A percentile compares a stretch with the other conserved stretches of the same genome.
Evolutionary conservation across 2,113 vertebrate genomes (phyloP).

Genomic region (Phocoena sinus): DNA sequence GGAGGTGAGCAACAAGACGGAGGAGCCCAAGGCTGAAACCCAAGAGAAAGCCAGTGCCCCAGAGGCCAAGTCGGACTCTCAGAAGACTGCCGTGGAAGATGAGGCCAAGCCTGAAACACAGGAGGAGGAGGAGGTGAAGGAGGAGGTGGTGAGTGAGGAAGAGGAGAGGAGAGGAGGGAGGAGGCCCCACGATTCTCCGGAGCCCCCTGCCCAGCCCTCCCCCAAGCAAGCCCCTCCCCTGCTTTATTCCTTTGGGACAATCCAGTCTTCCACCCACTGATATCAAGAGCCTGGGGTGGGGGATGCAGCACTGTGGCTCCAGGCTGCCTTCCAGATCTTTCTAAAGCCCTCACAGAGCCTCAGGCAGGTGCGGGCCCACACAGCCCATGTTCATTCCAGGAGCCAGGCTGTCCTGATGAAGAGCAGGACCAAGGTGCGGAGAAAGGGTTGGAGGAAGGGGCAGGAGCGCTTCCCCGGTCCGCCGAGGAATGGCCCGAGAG

Average conservation of each 20-base stretch:
- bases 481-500: slow-evolving; percentile 66
- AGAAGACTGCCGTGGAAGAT: neutral
- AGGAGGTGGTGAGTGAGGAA: neutral
- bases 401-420: neutral
- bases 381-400: neutral
- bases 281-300: neutral
- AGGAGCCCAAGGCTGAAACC: neutral
- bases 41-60: neutral
- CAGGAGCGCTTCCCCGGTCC: slow-evolving; percentile 54
- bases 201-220: neutral
- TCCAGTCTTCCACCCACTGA: neutral
- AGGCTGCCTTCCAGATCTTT: neutral
- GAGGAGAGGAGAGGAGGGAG: neutral
- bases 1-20: neutral
- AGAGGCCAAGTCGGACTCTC: neutral
- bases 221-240: neutral
- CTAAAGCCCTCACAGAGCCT: neutral
- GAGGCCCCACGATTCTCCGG: no score
- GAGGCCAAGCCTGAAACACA: neutral
- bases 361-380: neutral
- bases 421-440: neutral
- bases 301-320: neutral
- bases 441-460: slow-evolving; percentile 3
- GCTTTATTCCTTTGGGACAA: neutral
- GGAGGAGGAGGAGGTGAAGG: neutral